Evolutionary conservation across 2,797 vertebrate species (phyloP).

Genomic region (Oreochromis mossambicus): DNA sequence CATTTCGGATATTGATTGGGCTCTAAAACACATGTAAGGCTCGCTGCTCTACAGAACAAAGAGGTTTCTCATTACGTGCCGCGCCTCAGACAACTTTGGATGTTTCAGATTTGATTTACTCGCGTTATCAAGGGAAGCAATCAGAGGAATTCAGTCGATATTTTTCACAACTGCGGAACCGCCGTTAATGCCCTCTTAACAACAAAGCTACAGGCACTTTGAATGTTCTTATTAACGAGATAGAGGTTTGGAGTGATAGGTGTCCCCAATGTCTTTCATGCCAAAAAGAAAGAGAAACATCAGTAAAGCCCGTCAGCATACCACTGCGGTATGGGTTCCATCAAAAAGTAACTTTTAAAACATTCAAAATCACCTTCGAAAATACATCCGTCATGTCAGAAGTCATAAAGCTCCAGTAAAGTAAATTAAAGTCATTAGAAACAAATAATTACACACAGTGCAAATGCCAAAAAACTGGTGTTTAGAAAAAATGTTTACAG

Average conservation of each 20-base stretch:
- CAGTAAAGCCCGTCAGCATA: not conserved
- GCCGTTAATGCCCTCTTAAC: conserved; percentile 48
- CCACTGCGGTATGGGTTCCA: not conserved
- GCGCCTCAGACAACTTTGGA: conserved; percentile 61
- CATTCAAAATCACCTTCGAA: not conserved
- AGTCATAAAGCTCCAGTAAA: not conserved
- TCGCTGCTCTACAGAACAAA: conserved; percentile 63
- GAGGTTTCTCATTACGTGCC: conserved; percentile 61
- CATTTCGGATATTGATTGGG: conserved; percentile 73
- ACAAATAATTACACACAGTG: not conserved
- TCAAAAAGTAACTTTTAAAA: not conserved
- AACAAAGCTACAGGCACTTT: conserved; percentile 47
- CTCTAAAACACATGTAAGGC: conserved; percentile 54
- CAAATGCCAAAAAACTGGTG: not conserved
- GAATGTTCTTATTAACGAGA: conserved; percentile 34
- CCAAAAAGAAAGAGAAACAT: conserved; percentile 24
- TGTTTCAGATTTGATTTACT: conserved; percentile 59
- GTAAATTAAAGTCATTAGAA: not conserved
- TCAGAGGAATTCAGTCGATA: conserved; percentile 64
- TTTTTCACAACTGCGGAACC: conserved; percentile 51
- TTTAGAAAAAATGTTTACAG: not conserved
- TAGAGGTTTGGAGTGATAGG: conserved; percentile 18
- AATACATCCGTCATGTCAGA: not conserved
- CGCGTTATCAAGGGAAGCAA: conserved; percentile 71
- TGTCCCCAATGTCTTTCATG: conserved; percentile 16